Evolutionary conservation across 2,797 vertebrate genomes (phyloP).

Genomic region (Lerista edwardsae): DNA sequence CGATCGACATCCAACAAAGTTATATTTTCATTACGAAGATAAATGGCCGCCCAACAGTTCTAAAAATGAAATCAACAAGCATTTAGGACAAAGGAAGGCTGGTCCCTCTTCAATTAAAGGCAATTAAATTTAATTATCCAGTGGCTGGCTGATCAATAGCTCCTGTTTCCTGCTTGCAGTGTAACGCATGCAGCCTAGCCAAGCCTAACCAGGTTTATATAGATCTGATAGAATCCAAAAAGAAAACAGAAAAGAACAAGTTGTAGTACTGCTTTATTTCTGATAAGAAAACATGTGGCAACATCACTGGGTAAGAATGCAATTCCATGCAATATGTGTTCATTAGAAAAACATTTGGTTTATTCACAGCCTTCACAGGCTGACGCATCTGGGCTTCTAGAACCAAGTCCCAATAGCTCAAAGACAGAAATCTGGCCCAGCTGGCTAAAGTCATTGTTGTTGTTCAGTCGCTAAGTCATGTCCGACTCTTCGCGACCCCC

Average conservation of each 20-base stretch:
- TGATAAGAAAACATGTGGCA: background rate
- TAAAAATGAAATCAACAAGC: conserved; percentile 54
- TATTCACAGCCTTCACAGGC: background rate
- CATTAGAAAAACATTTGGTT: too few relatives aligned
- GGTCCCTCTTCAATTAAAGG: conserved; percentile 11
- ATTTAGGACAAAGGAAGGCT: conserved; percentile 24
- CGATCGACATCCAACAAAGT: background rate
- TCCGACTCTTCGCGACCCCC: too few relatives aligned
- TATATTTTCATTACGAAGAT: conserved; percentile 54
- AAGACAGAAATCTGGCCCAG: too few relatives aligned
- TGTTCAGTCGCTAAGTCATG: too few relatives aligned
- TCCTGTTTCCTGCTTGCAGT: background rate
- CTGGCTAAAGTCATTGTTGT: too few relatives aligned
- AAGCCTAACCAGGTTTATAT: conserved; percentile 55
- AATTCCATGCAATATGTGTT: background rate
- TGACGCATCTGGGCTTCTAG: background rate
- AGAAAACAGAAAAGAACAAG: background rate
- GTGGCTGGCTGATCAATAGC: conserved; percentile 42
- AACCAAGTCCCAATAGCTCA: background rate
- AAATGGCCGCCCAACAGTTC: conserved; percentile 28
- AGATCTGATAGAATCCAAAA: conserved; percentile 43
- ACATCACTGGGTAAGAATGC: background rate
- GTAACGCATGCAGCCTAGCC: conserved; percentile 34
- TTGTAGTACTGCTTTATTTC: conserved; percentile 22
- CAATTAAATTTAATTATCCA: conserved; percentile 31